phyloP scores from a whole-genome alignment of 2,888 invertebrate genomes.

The Cephus sareptanus region DNA sequence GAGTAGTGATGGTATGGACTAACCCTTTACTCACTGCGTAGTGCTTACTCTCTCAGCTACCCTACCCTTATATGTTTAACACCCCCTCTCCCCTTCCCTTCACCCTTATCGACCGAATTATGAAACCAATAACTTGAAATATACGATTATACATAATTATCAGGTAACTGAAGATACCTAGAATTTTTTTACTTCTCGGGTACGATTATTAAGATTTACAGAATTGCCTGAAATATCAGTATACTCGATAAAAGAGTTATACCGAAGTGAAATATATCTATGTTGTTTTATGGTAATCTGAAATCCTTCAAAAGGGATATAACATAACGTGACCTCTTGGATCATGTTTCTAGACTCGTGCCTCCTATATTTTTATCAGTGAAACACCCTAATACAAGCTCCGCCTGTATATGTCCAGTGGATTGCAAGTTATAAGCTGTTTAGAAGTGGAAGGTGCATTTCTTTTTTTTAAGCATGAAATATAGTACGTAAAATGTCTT shows the following conservation, averaged over 20 bases:
- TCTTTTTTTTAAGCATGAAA: neutral
- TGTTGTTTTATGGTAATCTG: neutral
- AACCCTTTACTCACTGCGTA: neutral
- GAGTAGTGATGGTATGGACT: conserved; percentile 9
- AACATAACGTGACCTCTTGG: neutral
- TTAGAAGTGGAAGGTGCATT: neutral
- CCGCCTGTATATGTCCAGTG: neutral
- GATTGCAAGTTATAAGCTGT: neutral
- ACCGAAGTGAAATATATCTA: neutral
- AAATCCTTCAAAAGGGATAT: neutral
- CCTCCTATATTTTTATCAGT: neutral
- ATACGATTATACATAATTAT: neutral
- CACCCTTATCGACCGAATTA: neutral
- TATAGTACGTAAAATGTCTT: neutral
- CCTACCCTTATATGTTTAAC: neutral
- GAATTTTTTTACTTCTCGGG: neutral
- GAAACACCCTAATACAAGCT: neutral
- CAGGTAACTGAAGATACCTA: neutral
- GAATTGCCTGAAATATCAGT: neutral
- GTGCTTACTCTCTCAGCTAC: neutral
- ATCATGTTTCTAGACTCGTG: neutral
- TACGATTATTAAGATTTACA: neutral
- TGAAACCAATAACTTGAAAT: neutral
- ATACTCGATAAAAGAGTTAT: neutral
- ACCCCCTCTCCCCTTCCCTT: no score